Evolutionary conservation across 2,113 vertebrate genomes (phyloP).

Genomic region (Junco hyemalis): DNA sequence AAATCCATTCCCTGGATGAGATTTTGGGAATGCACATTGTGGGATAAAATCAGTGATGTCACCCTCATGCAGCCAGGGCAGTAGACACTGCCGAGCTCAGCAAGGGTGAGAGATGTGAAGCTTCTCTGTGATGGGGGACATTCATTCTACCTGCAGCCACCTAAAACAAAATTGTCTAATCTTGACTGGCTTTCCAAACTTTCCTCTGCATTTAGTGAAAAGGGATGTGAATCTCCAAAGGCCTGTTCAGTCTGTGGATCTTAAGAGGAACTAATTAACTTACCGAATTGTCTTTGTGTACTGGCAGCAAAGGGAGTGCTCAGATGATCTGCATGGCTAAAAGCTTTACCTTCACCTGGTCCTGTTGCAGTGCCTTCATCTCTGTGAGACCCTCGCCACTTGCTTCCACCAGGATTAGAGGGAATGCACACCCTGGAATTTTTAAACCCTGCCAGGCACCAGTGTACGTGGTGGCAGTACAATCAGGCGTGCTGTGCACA

Average conservation of each 20-base stretch:
- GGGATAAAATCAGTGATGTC: background rate
- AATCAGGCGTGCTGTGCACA: background rate
- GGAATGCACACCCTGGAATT: rapidly evolving
- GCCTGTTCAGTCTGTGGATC: background rate
- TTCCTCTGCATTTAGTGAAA: background rate
- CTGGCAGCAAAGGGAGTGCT: background rate
- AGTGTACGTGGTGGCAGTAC: rapidly evolving
- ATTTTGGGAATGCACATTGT: background rate
- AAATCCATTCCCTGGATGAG: rapidly evolving
- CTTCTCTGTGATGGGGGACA: background rate
- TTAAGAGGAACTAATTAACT: background rate
- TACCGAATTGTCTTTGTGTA: background rate
- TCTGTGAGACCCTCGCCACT: background rate
- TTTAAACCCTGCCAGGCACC: background rate
- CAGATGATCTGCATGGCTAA: background rate
- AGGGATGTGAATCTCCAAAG: background rate
- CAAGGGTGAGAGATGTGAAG: background rate
- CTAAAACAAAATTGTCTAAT: rapidly evolving
- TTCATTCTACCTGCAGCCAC: background rate
- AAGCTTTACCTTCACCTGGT: background rate
- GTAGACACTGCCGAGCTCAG: background rate
- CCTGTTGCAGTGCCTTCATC: background rate
- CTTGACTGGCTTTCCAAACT: background rate
- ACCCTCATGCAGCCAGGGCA: background rate
- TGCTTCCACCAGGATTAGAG: background rate